Evolutionary conservation across 2,797 vertebrate genomes (phyloP).

Genomic region (Glyptemys insculpta): DNA sequence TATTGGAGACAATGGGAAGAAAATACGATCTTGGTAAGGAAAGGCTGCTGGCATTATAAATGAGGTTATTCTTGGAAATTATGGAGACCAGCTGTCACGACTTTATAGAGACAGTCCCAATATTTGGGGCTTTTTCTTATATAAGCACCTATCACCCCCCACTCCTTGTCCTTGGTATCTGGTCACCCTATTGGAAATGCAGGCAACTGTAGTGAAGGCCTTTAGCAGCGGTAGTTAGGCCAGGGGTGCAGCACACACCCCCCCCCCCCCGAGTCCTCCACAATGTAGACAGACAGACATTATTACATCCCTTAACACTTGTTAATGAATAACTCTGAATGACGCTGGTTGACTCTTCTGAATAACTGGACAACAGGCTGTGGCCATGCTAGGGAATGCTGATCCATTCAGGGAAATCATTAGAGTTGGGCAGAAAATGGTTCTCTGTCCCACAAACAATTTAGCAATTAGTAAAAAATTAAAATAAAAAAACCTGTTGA

Average conservation of each 20-base stretch:
- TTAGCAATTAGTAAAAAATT: neutral
- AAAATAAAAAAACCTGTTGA: too few relatives aligned
- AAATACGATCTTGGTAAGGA: conserved; percentile 81
- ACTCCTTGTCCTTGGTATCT: too few relatives aligned
- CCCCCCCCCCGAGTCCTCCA: neutral
- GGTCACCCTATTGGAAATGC: conserved; percentile 39
- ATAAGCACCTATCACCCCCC: neutral
- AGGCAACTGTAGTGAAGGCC: conserved; percentile 43
- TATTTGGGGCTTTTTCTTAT: too few relatives aligned
- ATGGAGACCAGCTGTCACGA: too few relatives aligned
- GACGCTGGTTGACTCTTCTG: neutral
- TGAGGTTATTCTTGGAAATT: conserved; percentile 78
- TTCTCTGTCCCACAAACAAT: conserved; percentile 34
- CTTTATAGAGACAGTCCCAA: too few relatives aligned
- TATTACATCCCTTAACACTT: neutral
- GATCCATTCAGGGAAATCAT: conserved; percentile 27
- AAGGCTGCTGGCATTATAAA: conserved; percentile 78
- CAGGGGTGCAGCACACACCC: neutral
- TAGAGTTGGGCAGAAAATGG: conserved; percentile 18
- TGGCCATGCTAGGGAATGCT: too few relatives aligned
- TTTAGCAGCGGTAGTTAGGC: conserved; percentile 18
- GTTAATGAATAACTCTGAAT: conserved; percentile 5
- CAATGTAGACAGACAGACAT: neutral
- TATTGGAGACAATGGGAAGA: conserved; percentile 83
- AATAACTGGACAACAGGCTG: too few relatives aligned